Percentiles rank a stretch among this genome's conserved stretches.
These are phyloP conservation scores for Centropus bengalensis DNA, from an alignment of 2,113 vertebrate species.

Conservation along the genomic window DNA sequence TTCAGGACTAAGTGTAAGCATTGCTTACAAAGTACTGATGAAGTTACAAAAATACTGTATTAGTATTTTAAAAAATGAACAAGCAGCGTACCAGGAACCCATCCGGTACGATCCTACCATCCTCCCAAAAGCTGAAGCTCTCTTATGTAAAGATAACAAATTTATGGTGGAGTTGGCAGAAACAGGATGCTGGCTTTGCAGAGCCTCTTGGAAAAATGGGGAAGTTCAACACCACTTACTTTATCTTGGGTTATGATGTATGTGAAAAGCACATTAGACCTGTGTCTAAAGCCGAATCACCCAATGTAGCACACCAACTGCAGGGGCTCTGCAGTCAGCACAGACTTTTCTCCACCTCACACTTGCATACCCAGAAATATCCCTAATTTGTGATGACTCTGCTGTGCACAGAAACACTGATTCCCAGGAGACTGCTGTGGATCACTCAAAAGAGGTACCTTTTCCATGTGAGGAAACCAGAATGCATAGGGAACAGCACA, in stretches of 20 bases:
- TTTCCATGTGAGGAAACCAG: not conserved
- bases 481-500: not conserved
- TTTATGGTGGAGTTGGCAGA: not conserved
- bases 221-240: not conserved
- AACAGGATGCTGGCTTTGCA: not conserved
- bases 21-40: not conserved
- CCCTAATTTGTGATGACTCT: not conserved
- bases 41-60: not conserved
- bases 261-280: not conserved
- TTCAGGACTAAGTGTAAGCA: not conserved
- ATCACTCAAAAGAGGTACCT: not conserved
- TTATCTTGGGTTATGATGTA: not conserved
- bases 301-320: accelerated
- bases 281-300: not conserved
- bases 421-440: not conserved
- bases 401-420: not conserved
- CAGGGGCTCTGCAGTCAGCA: not conserved
- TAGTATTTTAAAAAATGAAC: not conserved
- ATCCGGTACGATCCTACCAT: not conserved
- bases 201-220: not conserved
- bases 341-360: not conserved
- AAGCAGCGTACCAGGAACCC: not conserved
- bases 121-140: not conserved
- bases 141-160: accelerated
- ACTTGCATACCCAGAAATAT: not conserved